A percentile compares a stretch with the other conserved stretches of the same genome.
Evolutionary conservation across 2,797 vertebrate genomes (phyloP).

Genomic region (Hephaestus fuliginosus): DNA sequence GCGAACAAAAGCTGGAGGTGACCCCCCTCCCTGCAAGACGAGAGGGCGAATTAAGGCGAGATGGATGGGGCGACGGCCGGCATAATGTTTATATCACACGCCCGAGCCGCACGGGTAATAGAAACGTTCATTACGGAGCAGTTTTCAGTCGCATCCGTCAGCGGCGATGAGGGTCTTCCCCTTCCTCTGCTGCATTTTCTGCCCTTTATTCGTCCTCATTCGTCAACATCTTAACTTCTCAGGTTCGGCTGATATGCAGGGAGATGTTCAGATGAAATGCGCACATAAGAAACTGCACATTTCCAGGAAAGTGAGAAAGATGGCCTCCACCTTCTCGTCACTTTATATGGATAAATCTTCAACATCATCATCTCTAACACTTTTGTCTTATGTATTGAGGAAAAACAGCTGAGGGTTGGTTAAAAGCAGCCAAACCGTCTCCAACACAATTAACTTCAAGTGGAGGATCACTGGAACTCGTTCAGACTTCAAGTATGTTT

Average conservation of each 20-base stretch:
- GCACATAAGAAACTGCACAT: not conserved
- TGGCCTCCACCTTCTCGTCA: too few species aligned
- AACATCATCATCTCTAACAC: too few species aligned
- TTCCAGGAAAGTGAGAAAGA: constrained; percentile 11
- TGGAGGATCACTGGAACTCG: not conserved
- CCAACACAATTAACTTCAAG: too few species aligned
- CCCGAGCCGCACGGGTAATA: constrained; percentile 28
- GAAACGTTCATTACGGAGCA: constrained; percentile 37
- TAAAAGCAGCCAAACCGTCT: too few species aligned
- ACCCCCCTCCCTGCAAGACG: not conserved
- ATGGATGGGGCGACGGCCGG: constrained; percentile 13
- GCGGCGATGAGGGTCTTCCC: constrained; percentile 33
- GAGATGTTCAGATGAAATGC: constrained; percentile 6
- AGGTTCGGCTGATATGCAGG: not conserved
- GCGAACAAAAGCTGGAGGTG: constrained; percentile 34
- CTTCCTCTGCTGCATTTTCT: not conserved
- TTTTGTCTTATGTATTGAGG: too few species aligned
- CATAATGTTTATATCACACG: constrained; percentile 10
- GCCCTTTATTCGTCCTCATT: constrained; percentile 3
- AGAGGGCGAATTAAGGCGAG: not conserved
- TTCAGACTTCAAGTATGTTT: not conserved
- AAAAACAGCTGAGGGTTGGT: too few species aligned
- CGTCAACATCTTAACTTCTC: constrained; percentile 9
- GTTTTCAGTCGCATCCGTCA: constrained; percentile 45
- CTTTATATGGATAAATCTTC: not conserved